Base-by-base conservation (phyloP, 2,113 vertebrate genomes). In the Pachycephala philippinensis region DNA sequence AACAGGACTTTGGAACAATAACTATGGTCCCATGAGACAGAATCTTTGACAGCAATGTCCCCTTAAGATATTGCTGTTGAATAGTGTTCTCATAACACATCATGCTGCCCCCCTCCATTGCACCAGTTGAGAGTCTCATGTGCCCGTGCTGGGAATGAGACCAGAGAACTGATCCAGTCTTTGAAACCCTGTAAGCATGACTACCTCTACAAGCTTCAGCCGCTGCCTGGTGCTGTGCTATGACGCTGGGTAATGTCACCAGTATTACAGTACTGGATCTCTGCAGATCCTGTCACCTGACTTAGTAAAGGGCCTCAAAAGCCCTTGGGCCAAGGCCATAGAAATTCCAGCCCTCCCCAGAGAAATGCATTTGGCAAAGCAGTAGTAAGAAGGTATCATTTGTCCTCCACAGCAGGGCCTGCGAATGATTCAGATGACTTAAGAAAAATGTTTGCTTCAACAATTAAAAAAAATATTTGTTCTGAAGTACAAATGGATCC, bases 361-460 rank as follows among this genome's bases (percentile, higher is more conserved):
- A 50, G 40, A 79, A 71, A 84, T 11, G 24, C 15, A 74, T 7
- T 3, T 39, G 26, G 37, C 39, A 87, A 80, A 92, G 23, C 3
- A 61, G 37, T 27, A 52, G 26, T 18, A 42, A 49, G 82, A 61
- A 84, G 23, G 21, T 26, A 47, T 33, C 31, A 27, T 6, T 4
- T 72, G 35, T 44, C 16, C 31, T 87, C n/a, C 18, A 35, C 11
- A 85, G 81, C 45, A 82, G 50, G 0, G 2, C 33, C 60, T 83
- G 28, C 26, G 37, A 90, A 79, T 77, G 52, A 63, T 20, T 52
- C 40, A 6, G 50, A 72, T 54, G 16, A 47, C 23, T 78, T 84
- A 45, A 86, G 77, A 63, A 21, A 87, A 84, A 66, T 37, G 26
- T 71, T 96, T 78, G 15, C 37, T 78, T 56, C 71, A 83, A 42